Conservation (phyloP, 2,113 vertebrate species). For the Gasterosteus nipponicus region DNA sequence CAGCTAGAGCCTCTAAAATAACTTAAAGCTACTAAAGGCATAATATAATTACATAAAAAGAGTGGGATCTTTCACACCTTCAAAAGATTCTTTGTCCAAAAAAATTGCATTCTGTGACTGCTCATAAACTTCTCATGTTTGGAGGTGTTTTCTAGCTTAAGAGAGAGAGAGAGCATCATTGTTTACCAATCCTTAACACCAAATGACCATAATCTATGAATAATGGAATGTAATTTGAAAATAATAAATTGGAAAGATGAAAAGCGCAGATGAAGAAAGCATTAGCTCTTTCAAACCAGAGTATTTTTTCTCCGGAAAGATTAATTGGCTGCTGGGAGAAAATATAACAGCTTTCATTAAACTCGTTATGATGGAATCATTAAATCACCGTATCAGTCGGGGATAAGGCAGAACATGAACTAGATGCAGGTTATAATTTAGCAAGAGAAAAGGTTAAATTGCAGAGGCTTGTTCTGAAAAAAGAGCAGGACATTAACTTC, state of each 20-base stretch:
- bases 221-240: constrained; percentile 16
- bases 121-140: constrained; percentile 10
- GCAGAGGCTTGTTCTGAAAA: constrained; percentile 37
- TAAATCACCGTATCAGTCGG: constrained; percentile 27
- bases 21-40: constrained; percentile 21
- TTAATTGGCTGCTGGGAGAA: constrained; percentile 29
- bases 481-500: constrained; percentile 43
- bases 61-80: not conserved
- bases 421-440: constrained; percentile 32
- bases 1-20: constrained; percentile 5
- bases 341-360: constrained; percentile 33
- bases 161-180: not conserved
- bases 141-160: constrained; percentile 15
- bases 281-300: constrained; percentile 5
- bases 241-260: constrained; percentile 21
- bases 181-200: constrained; percentile 5
- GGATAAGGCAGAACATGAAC: constrained; percentile 26
- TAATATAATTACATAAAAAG: constrained; percentile 6
- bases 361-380: constrained; percentile 40
- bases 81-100: not conserved
- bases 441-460: constrained; percentile 33
- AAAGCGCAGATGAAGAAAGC: constrained; percentile 14
- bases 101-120: constrained; percentile 1
- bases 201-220: constrained; percentile 7
- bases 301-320: constrained; percentile 25